Conservation (phyloP, 2,797 vertebrate species). For the Carapus acus region DNA sequence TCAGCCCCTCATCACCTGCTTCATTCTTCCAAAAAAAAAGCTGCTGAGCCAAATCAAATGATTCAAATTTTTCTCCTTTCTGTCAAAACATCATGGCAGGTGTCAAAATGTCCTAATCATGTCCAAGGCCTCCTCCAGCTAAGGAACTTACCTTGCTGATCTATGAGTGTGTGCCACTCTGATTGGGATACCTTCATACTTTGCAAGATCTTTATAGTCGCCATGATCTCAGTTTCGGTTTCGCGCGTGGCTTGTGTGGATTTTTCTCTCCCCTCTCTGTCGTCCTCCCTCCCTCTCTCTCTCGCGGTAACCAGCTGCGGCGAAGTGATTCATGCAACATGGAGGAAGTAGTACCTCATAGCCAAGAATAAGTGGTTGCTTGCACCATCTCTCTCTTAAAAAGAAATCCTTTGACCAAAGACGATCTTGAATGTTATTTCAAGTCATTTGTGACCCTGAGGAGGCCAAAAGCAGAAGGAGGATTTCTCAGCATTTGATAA, state of each 20-base stretch:
- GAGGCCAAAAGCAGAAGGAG: no score
- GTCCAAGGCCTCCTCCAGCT: not conserved
- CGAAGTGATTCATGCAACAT: constrained; percentile 18
- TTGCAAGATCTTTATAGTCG: constrained; percentile 42
- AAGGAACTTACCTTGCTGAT: constrained; percentile 49
- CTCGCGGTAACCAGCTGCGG: constrained; percentile 27
- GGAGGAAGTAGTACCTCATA: constrained; percentile 8
- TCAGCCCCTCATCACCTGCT: no score
- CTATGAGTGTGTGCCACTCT: constrained; percentile 20
- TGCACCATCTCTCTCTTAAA: no score
- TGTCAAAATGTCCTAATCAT: no score
- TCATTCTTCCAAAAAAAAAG: no score
- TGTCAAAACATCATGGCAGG: no score
- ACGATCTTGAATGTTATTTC: no score
- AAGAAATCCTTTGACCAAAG: no score
- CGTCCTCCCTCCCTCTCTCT: constrained; percentile 4
- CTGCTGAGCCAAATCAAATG: no score
- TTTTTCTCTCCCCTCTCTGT: constrained; percentile 20
- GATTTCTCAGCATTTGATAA: no score
- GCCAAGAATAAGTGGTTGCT: not conserved
- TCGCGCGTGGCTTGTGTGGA: constrained; percentile 9
- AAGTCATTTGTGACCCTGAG: no score
- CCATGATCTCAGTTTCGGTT: constrained; percentile 53
- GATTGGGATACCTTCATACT: constrained; percentile 28
- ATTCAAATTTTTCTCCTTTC: no score